phyloP scores from a whole-genome alignment of 2,888 invertebrate species.

The Globia sparganii region DNA sequence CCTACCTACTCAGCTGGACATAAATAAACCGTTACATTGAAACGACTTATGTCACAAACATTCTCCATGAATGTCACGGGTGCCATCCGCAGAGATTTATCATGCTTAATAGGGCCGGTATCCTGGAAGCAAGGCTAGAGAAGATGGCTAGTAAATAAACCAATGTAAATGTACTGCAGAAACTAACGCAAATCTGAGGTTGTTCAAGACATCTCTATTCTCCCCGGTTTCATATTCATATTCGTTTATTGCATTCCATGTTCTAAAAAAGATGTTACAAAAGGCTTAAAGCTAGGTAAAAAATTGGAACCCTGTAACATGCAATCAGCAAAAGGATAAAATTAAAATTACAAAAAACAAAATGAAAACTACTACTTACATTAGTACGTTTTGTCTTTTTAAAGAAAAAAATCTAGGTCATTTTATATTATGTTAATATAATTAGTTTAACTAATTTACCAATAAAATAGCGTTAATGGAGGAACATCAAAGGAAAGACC shows the following conservation, averaged over 20 bases:
- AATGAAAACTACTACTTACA: too few species aligned
- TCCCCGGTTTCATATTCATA: neutral
- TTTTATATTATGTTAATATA: too few species aligned
- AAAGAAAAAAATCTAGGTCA: too few species aligned
- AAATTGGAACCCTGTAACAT: too few species aligned
- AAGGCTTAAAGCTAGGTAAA: too few species aligned
- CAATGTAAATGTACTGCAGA: neutral
- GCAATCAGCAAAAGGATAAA: too few species aligned
- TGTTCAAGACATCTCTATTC: neutral
- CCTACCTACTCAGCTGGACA: neutral
- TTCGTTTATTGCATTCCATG: neutral
- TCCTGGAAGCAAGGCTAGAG: neutral
- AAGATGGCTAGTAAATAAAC: neutral
- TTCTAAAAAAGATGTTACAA: neutral
- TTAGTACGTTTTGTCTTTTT: too few species aligned
- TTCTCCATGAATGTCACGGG: constrained; percentile 38
- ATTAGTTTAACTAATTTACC: too few species aligned
- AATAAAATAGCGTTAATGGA: too few species aligned
- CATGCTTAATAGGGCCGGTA: neutral
- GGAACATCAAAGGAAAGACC: too few species aligned
- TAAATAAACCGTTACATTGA: constrained; percentile 11
- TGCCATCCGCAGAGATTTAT: constrained; percentile 37
- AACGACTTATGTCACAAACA: constrained; percentile 35
- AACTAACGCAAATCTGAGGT: neutral
- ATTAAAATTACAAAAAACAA: too few species aligned